Conservation (phyloP, 2,113 vertebrate species). For the Archocentrus centrarchus region DNA sequence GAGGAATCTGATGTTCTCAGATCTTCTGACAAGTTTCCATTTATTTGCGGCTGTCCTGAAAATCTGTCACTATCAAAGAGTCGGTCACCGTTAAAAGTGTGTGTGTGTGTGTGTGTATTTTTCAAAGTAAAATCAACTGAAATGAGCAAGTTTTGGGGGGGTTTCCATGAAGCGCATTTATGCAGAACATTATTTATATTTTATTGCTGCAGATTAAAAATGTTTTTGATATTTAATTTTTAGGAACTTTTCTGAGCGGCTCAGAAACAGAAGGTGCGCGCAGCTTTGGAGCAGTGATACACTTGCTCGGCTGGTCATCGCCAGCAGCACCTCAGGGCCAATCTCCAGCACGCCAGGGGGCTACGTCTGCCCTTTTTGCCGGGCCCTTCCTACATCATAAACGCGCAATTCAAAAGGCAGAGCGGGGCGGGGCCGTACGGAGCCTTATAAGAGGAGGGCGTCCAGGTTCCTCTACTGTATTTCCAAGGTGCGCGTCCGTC, state of each 20-base stretch:
- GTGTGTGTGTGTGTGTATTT: too few species aligned
- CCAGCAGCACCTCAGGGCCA: slow-evolving; percentile 63
- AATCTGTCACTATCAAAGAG: slow-evolving; percentile 33
- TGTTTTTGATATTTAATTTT: not conserved
- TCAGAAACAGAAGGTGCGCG: not conserved
- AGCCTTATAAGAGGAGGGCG: slow-evolving; percentile 74
- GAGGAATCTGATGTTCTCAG: not conserved
- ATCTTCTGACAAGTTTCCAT: not conserved
- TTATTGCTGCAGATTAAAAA: not conserved
- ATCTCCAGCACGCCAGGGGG: slow-evolving; percentile 85
- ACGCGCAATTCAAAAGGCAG: slow-evolving; percentile 71
- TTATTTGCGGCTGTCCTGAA: not conserved
- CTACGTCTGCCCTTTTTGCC: slow-evolving; percentile 77
- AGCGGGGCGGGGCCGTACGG: slow-evolving; percentile 65
- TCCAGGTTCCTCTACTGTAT: slow-evolving; percentile 49
- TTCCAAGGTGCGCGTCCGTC: slow-evolving; percentile 47
- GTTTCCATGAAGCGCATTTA: not conserved
- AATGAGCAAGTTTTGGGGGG: not conserved
- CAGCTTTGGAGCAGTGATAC: not conserved
- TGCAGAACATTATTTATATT: not conserved
- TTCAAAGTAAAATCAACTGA: not conserved
- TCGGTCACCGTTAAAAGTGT: not conserved
- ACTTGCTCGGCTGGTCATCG: slow-evolving; percentile 48
- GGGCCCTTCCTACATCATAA: slow-evolving; percentile 70
- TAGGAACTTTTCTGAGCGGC: not conserved